These are phyloP conservation scores for Porites divaricata DNA, from an alignment of 92 coral and sea anemone species.

Conservation along the genomic window DNA sequence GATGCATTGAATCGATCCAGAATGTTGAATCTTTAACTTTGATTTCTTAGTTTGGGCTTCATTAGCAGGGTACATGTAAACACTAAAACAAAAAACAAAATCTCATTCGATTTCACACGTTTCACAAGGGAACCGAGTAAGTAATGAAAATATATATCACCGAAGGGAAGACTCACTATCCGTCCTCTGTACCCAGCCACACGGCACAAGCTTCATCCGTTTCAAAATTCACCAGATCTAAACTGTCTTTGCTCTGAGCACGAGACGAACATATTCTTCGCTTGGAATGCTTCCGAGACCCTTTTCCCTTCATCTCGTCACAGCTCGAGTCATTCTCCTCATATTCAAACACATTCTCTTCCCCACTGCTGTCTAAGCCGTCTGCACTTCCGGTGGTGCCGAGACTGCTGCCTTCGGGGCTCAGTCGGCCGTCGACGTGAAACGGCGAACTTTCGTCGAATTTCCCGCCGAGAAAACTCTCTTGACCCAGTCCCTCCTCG, in stretches of 20 bases:
- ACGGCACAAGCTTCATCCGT: slow-evolving; percentile 88
- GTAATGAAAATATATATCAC: too few relatives aligned
- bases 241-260: slow-evolving; percentile 74
- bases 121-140: too few relatives aligned
- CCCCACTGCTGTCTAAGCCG: slow-evolving; percentile 86
- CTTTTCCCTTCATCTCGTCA: slow-evolving; percentile 87
- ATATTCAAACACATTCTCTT: slow-evolving; percentile 77
- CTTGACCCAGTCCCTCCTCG: slow-evolving; percentile 90
- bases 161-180: slow-evolving; percentile 71
- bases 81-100: slow-evolving; percentile 48
- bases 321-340: slow-evolving; percentile 86
- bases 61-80: slow-evolving; percentile 86
- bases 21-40: slow-evolving; percentile 85
- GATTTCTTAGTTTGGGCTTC: slow-evolving; percentile 85
- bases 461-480: slow-evolving; percentile 73
- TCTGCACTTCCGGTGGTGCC: slow-evolving; percentile 92
- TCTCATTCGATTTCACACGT: too few relatives aligned
- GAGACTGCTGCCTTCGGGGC: slow-evolving; percentile 98
- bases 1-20: slow-evolving; percentile 89
- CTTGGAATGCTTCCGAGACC: slow-evolving; percentile 80
- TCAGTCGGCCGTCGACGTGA: slow-evolving; percentile 87
- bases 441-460: slow-evolving; percentile 90
- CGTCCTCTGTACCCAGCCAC: slow-evolving; percentile 99
- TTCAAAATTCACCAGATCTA: slow-evolving; percentile 79
- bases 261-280: slow-evolving; percentile 62